Percentiles rank a stretch among this genome's conserved stretches.
phyloP scores from a whole-genome alignment of 2,888 invertebrate species.

The Gisinianus flammeolus region DNA sequence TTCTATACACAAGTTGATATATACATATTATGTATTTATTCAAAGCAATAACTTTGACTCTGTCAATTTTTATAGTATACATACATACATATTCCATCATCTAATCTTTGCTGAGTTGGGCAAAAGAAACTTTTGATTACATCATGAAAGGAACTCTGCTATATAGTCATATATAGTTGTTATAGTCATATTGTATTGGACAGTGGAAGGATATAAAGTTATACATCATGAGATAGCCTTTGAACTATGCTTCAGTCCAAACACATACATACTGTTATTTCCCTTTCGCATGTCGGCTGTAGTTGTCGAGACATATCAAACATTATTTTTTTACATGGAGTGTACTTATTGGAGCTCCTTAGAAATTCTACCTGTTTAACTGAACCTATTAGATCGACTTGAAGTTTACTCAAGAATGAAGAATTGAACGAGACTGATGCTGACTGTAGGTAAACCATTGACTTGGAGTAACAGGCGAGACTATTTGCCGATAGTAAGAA shows the following conservation, averaged over 20 bases:
- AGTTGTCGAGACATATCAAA: neutral
- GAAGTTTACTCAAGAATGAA: slow-evolving; percentile 6
- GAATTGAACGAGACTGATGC: neutral
- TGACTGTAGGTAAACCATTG: neutral
- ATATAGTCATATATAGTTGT: too few species aligned
- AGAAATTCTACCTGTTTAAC: neutral
- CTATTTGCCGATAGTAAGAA: neutral
- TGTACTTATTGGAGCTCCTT: neutral
- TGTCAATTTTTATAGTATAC: neutral
- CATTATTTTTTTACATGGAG: neutral
- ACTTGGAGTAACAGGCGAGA: neutral
- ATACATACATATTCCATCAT: neutral
- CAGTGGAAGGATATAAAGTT: too few species aligned
- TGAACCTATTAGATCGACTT: neutral
- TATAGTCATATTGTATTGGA: too few species aligned
- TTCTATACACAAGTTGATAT: too few species aligned
- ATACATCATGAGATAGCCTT: neutral
- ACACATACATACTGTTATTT: neutral
- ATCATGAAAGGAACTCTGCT: neutral
- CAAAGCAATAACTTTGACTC: neutral
- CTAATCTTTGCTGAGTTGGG: neutral
- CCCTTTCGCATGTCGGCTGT: too few species aligned
- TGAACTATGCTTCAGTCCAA: neutral
- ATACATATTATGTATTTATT: neutral
- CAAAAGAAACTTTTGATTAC: neutral